Base-by-base conservation (phyloP, 2,797 vertebrate species). In the Manis javanica region DNA sequence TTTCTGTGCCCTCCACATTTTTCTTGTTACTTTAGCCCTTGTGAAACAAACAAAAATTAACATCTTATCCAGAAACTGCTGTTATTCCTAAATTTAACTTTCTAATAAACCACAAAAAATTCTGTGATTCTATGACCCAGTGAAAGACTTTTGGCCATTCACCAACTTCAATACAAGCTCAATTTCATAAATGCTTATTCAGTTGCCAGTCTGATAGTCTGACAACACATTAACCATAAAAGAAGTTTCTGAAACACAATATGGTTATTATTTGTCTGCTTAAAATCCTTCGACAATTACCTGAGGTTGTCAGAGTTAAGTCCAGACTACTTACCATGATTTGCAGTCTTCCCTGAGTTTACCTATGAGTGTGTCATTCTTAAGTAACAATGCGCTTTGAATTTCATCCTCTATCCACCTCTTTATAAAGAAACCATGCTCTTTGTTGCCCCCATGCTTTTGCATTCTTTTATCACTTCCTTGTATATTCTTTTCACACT, bases 401-500 rank as follows among this genome's bases (percentile, higher is more conserved):
- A 64, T 34, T 75, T 31, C 15, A 63, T 29, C 29, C 8, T 81
- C 23, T 69, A 53, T 21, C 2, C 24, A 42, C 69, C 24, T 82
- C 51, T 18, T 72, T 13, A 34, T 7, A 6, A 34, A n/a, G 37
- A 61, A 78, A 6, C 7, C 37, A 39, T 3, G 3, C 10, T 26
- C 14, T 63, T 34, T 57, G 7, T 29, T 64, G 6, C 8, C 2
- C 61, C 46, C 29, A 5, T 21, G 2, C 1, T 19, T 68, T 61
- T 46, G 8, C 1, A 14, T 31, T 49, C 14, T 51, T 1, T 61
- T 59, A 53, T 71, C 23, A 75, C 10, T 84, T 68, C 15, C 7
- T 18, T 3, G 34, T 14, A 51, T 3, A 9, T 6, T 59, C 0
- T n/a, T 3, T 34, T 51, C 8, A 63, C 3, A 31, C 3, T 83